Evolutionary conservation across 2,113 vertebrate species (phyloP).

Genomic region (Cygnus buccinator): DNA sequence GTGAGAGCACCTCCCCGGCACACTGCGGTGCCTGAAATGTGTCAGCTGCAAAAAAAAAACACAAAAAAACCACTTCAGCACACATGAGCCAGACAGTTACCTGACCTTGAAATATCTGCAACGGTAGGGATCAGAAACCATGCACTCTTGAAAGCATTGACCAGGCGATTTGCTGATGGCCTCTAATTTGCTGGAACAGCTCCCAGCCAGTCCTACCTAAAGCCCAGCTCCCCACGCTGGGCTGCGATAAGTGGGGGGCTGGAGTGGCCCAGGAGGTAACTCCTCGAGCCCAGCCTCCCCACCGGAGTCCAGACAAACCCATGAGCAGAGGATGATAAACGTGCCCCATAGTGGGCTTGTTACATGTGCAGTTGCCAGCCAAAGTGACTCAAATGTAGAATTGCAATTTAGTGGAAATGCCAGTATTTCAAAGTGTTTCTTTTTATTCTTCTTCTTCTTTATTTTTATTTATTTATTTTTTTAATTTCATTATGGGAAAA

Average conservation of each 20-base stretch:
- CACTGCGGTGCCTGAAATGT: background rate
- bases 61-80: background rate
- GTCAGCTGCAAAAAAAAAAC: background rate
- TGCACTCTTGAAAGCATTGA: background rate
- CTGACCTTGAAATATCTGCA: background rate
- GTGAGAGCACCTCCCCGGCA: background rate
- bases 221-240: background rate
- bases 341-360: accelerated
- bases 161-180: background rate
- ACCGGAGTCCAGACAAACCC: background rate
- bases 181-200: background rate
- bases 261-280: background rate
- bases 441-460: background rate
- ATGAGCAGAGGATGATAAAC: accelerated
- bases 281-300: background rate
- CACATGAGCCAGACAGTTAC: background rate
- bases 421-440: background rate
- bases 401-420: background rate
- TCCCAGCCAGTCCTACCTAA: background rate
- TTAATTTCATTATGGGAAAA: background rate
- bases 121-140: background rate
- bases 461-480: background rate
- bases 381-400: background rate
- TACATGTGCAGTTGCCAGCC: background rate
- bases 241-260: background rate